A percentile compares a stretch with the other conserved stretches of the same genome.
phyloP scores from a whole-genome alignment of 2,888 invertebrate genomes.

The Uloborus plumipes region DNA sequence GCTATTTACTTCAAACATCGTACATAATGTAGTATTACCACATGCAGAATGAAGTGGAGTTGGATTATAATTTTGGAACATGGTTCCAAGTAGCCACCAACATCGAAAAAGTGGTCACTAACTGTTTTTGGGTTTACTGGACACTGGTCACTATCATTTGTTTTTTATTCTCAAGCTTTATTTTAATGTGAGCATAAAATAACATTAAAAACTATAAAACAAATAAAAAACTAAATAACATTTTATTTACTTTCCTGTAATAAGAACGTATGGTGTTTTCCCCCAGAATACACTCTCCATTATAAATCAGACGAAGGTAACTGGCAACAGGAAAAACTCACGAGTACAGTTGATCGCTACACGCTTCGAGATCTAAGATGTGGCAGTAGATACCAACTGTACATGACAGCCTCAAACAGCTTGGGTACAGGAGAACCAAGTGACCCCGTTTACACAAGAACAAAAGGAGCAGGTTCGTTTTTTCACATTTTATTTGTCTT shows the following conservation, averaged over 20 bases:
- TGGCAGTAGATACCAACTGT: constrained; percentile 65
- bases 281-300: constrained; percentile 51
- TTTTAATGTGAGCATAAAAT: not conserved
- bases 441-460: constrained; percentile 35
- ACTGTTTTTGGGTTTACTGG: too few species aligned
- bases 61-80: too few species aligned
- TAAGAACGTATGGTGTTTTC: not conserved
- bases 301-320: constrained; percentile 50
- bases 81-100: too few species aligned
- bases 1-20: too few species aligned
- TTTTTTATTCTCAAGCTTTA: not conserved
- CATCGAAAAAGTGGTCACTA: too few species aligned
- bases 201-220: not conserved
- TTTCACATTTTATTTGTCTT: too few species aligned
- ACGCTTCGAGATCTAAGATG: constrained; percentile 34
- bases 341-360: constrained; percentile 10
- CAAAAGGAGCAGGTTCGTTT: constrained; percentile 47
- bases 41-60: too few species aligned
- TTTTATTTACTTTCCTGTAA: not conserved
- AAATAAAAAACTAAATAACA: too few species aligned
- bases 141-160: too few species aligned
- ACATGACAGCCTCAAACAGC: constrained; percentile 66
- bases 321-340: constrained; percentile 38
- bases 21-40: too few species aligned
- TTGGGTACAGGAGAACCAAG: constrained; percentile 66